phyloP scores from a whole-genome alignment of 2,797 vertebrate species.

The Heteromormyrus szaboi region DNA sequence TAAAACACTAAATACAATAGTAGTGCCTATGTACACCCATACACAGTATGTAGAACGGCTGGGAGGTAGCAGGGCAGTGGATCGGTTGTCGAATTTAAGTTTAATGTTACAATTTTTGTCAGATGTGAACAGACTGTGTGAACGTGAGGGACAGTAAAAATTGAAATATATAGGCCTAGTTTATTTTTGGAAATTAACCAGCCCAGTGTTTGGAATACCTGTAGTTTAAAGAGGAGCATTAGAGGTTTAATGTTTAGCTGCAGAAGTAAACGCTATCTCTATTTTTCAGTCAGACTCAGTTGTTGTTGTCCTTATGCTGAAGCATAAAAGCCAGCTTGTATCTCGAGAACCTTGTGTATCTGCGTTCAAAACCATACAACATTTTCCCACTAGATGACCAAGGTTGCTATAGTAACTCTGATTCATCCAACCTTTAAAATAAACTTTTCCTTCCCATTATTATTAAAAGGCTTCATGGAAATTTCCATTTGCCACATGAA shows the following conservation, averaged over 20 bases:
- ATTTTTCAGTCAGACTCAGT: background rate
- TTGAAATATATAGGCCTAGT: background rate
- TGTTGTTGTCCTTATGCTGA: background rate
- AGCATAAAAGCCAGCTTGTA: background rate
- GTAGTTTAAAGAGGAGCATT: background rate
- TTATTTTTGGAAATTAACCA: background rate
- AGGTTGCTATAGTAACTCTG: constrained; percentile 15
- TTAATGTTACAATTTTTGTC: background rate
- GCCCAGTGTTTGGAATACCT: background rate
- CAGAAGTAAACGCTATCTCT: background rate
- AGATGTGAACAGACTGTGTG: background rate
- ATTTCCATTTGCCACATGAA: background rate
- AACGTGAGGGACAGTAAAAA: background rate
- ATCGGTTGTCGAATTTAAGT: background rate
- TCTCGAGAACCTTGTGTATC: background rate
- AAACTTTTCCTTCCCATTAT: background rate
- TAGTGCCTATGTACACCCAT: too few species aligned
- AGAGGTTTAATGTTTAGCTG: background rate
- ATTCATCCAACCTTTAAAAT: constrained; percentile 16
- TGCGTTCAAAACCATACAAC: background rate
- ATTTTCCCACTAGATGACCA: background rate
- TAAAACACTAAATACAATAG: too few species aligned
- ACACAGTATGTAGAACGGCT: too few species aligned
- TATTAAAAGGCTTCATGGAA: background rate
- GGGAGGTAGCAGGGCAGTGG: background rate